Percentiles rank a stretch among this genome's conserved stretches.
Conservation (phyloP, 2,113 vertebrate genomes). For the Limanda limanda region DNA sequence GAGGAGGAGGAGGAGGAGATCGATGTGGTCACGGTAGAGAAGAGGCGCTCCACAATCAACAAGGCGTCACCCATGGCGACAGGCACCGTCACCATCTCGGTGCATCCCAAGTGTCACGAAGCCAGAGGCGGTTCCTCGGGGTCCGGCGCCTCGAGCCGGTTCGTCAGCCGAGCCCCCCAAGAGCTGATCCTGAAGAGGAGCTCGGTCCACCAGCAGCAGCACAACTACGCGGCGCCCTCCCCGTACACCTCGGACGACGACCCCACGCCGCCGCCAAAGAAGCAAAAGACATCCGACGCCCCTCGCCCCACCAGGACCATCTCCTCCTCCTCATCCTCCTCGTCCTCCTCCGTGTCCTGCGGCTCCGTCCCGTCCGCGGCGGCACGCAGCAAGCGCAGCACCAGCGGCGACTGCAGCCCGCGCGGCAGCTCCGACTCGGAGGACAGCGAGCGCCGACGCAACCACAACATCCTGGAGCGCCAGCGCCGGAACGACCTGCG, state of each 20-base stretch:
- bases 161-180: conserved; percentile 81
- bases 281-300: conserved; percentile 82
- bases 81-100: conserved; percentile 66
- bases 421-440: conserved; percentile 92
- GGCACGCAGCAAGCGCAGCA: conserved; percentile 85
- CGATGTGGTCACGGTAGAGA: conserved; percentile 95
- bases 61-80: conserved; percentile 77
- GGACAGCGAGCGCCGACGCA: conserved; percentile 95
- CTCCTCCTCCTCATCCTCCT: conserved; percentile 65
- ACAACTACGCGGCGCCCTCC: conserved; percentile 97
- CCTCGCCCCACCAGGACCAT: conserved; percentile 82
- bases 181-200: conserved; percentile 94
- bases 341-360: conserved; percentile 61
- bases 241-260: conserved; percentile 91
- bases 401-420: conserved; percentile 85
- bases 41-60: conserved; percentile 86
- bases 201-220: conserved; percentile 96
- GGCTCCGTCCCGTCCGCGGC: conserved; percentile 48
- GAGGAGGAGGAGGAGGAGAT: conserved; percentile 95
- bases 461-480: conserved; percentile 98
- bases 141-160: conserved; percentile 70
- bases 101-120: conserved; percentile 72
- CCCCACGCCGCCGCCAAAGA: conserved; percentile 87
- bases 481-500: conserved; percentile 98
- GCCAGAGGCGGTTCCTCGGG: conserved; percentile 60